Evolutionary conservation across 2,888 invertebrate species (phyloP), one percentile per base, ranked within the genome.

Genomic region (Galerucella nymphaeae): DNA sequence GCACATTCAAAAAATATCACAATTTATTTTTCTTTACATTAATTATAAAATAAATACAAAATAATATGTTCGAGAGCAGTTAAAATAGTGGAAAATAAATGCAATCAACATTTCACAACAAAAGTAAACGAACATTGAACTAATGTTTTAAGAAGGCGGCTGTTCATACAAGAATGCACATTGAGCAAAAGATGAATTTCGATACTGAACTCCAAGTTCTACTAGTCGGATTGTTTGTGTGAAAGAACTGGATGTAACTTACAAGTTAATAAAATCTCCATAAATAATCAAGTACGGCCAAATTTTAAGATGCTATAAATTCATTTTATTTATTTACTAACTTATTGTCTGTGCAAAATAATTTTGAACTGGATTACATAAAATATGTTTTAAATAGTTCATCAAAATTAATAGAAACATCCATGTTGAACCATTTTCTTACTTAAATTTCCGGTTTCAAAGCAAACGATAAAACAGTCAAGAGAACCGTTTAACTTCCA

Each of bases 1-100:
- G 23, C 65, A 79, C 81, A 82, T 77, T 75, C 82, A 77, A 78
- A 77, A 78, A 79, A 78, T 82, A 78, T 79, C 78, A 78, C 79
- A 78, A 73, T 77, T 73, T 77, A 58, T 42, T 72, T 64, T 38
- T 72, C 38, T 41, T 63, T 45, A 14, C 38, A 59, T 38, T 58
- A 59, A 59, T 30, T 38, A 58, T 38, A 23, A 59, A 50, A 58
- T 57, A 23, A 67, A 48, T 59, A 59, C 42, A 16, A n/a, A 70
- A 53, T 61, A 65, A 41, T 11, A 16, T 50, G 20, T 69, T 72
- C 63, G 73, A 75, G 74, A 73, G 69, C 59, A 69, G 75, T 74
- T 65, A n/a, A 77, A 74, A 74, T 72, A 74, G 67, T 75, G 70
- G 73, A 68, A 30, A 75, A 72, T 75, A 77, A 77, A 77, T 77